Evolutionary conservation across 2,888 invertebrate species (phyloP), one percentile per base, ranked within the genome.

Genomic region (Nomada goodeniana): DNA sequence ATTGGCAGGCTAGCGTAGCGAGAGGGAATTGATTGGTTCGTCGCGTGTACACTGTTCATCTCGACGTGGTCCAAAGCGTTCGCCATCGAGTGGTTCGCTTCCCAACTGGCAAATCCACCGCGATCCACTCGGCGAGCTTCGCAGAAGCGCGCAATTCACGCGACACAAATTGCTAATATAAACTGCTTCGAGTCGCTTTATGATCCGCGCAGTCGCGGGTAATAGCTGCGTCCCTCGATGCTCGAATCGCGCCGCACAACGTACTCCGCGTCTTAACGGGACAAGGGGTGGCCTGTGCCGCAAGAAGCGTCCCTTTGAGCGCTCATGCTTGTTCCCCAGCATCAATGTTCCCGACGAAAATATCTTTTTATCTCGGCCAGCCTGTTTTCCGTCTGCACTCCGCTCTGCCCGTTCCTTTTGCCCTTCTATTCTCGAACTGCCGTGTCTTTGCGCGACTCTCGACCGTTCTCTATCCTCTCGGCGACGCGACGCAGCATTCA

Each of bases 381-480:
- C 42, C 61, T 42, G 13, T 59, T 72, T 65, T 50, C 64, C 53
- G 50, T 52, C 70, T 53, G 44, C 3, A 7, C 71, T 63, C 4
- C 44, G 15, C 64, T 42, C n/a, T 55, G 20, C 23, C 23, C 42
- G 20, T 44, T 76, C 69, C 53, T 83, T 83, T 83, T 80, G 53
- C 59, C 83, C 63, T 78, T 84, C 75, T 80, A 84, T 84, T 86
- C 77, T 76, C 81, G 78, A 86, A 73, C 68, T 67, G 73, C 5
- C 61, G 73, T 44, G 64, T 47, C 69, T 68, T 61, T 61, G 72
- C 80, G 57, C 84, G 78, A 74, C 65, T 77, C 64, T 71, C 65
- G 64, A 20, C 50, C 29, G 29, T 2, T 50, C 55, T 47, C 44
- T 15, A n/a, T n/a, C 20, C 23, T 57, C 47, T 18, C 47, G 23